phyloP scores from a whole-genome alignment of 2,888 invertebrate species.

The Hypomecis atomaria region DNA sequence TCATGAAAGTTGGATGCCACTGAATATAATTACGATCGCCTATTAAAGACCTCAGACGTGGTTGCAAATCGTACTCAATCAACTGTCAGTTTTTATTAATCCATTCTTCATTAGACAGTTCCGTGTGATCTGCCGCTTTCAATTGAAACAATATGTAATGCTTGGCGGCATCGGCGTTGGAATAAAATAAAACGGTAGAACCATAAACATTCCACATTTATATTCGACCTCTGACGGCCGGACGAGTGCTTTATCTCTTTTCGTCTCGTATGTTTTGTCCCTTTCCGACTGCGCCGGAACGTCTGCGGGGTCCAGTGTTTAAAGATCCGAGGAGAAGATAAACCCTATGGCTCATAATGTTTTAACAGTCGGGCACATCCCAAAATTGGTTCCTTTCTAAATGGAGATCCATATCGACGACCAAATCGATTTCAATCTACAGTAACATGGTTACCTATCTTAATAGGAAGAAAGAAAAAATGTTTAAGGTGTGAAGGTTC shows the following conservation, averaged over 20 bases:
- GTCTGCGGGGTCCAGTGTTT: constrained; percentile 75
- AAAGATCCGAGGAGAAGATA: constrained; percentile 77
- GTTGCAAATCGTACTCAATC: constrained; percentile 76
- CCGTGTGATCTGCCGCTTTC: constrained; percentile 80
- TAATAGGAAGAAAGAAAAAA: constrained; percentile 19
- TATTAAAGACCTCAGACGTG: constrained; percentile 13
- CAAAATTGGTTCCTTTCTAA: constrained; percentile 42
- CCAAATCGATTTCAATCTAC: constrained; percentile 42
- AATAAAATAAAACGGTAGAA: constrained; percentile 84
- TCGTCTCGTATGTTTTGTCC: constrained; percentile 54
- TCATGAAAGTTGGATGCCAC: no score
- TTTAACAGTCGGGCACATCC: constrained; percentile 72
- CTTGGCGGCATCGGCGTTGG: constrained; percentile 76
- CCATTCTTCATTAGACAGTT: constrained; percentile 77
- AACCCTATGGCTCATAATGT: constrained; percentile 81
- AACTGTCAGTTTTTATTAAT: constrained; percentile 73
- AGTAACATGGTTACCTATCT: constrained; percentile 27
- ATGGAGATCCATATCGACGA: constrained; percentile 44
- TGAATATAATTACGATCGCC: no score
- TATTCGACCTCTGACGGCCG: constrained; percentile 82
- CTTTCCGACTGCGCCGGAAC: constrained; percentile 74
- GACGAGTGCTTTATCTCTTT: constrained; percentile 59
- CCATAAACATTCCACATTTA: constrained; percentile 85
- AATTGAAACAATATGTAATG: constrained; percentile 84
- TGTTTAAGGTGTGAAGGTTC: constrained; percentile 1